phyloP scores from a whole-genome alignment of 2,113 vertebrate genomes.

The Cyanoderma ruficeps region DNA sequence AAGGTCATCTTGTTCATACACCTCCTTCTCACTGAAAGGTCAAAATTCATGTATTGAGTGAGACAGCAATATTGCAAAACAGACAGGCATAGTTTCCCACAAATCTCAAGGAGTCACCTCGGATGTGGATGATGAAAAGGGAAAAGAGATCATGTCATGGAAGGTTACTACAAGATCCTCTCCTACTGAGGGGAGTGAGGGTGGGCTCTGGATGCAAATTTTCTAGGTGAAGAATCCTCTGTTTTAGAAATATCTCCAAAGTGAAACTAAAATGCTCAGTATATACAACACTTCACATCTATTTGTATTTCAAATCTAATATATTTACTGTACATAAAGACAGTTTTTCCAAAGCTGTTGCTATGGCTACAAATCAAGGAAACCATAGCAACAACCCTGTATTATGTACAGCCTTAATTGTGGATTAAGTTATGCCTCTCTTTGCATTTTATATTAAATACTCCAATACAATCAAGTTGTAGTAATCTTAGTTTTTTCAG shows the following conservation, averaged over 20 bases:
- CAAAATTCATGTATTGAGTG: not conserved
- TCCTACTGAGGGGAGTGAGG: not conserved
- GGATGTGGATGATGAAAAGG: not conserved
- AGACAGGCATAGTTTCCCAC: not conserved
- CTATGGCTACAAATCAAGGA: slow-evolving; percentile 72
- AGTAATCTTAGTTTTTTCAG: not conserved
- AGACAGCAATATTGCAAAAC: not conserved
- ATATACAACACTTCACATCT: not conserved
- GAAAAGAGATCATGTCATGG: not conserved
- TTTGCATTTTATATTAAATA: slow-evolving; percentile 51
- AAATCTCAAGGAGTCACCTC: not conserved
- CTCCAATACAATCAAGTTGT: not conserved
- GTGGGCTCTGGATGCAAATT: not conserved
- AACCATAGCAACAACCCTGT: slow-evolving; percentile 67
- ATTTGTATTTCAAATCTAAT: slow-evolving; percentile 43
- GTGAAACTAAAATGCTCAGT: not conserved
- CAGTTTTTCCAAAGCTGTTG: slow-evolving; percentile 64
- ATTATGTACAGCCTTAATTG: slow-evolving; percentile 67
- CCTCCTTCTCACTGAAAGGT: not conserved
- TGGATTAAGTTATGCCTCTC: slow-evolving; percentile 37
- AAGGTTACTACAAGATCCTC: not conserved
- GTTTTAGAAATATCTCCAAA: not conserved
- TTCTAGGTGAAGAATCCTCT: not conserved
- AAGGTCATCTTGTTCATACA: not conserved
- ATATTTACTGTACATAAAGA: slow-evolving; percentile 54